Evolutionary conservation across 2,797 vertebrate genomes (phyloP), one percentile per base, ranked within the genome.

Genomic region (Eulemur coronatus): DNA sequence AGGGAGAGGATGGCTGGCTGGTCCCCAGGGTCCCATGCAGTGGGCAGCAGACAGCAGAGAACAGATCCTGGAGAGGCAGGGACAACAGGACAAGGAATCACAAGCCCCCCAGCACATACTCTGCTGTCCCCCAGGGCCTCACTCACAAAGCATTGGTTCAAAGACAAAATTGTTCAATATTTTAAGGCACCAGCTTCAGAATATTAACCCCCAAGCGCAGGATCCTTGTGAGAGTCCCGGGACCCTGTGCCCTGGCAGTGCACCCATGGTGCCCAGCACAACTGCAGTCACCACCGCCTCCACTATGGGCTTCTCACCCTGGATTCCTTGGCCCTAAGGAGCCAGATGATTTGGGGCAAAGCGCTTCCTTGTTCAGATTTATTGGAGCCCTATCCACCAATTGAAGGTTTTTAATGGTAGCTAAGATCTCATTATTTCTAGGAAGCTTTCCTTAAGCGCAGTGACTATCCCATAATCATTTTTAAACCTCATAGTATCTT

Each of bases 31-130:
- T 55, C 1, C 26, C 22, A 5, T 9, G 17, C 1, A 7, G 4
- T 3, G 28, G n/a, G 2, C 41, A 41, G 2, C 38, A 41, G 65
- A 12, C 24, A 79, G 38, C 17, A 38, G n/a, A 70, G 33, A 78
- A 38, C 20, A 18, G 10, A 18, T 57, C 7, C 2, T 1, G 1
- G 6, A 14, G 11, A 84, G 24, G 30, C 0, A 5, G 0, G 4
- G 10, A 65, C 20, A 82, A 35, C 11, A 89, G 46, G 4, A 48
- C 26, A 26, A 41, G 17, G 41, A 82, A 30, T 55, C 35, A 52
- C 14, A 28, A 4, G 11, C 9, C 11, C 14, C 33, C 12, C 1
- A 33, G n/a, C 12, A 17, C 6, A 35, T 18, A 17, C 17, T 38
- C 33, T 11, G 5, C 0, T 78, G n/a, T 59, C 38, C 50, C 5